Evolutionary conservation across 2,797 vertebrate genomes (phyloP).

Genomic region (Nothura maculosa): DNA sequence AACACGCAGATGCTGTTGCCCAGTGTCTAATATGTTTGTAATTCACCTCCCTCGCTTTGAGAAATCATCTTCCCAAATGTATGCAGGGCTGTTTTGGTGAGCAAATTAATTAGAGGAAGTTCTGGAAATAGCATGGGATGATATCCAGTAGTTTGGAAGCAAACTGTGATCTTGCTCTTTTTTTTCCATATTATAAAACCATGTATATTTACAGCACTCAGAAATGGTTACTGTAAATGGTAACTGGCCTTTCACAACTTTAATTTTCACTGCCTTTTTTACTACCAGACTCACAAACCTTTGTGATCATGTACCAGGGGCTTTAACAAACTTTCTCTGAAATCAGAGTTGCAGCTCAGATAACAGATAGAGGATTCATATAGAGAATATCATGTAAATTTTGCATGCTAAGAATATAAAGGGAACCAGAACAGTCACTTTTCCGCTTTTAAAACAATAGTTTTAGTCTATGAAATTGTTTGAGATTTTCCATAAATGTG

Average conservation of each 20-base stretch:
- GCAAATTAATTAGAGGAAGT: neutral
- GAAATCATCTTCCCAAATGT: neutral
- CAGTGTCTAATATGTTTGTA: neutral
- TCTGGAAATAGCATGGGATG: neutral
- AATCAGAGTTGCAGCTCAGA: neutral
- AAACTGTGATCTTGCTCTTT: neutral
- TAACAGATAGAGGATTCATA: neutral
- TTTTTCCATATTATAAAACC: neutral
- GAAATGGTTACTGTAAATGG: neutral
- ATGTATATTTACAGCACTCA: neutral
- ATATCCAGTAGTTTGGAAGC: neutral
- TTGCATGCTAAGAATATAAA: rapidly evolving
- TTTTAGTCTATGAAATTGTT: neutral
- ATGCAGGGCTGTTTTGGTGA: neutral
- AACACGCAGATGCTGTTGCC: neutral
- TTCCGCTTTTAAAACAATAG: neutral
- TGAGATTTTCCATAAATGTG: neutral
- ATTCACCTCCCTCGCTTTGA: neutral
- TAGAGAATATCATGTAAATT: neutral
- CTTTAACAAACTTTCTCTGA: neutral
- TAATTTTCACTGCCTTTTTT: neutral
- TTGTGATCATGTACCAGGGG: neutral
- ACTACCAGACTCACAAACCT: neutral
- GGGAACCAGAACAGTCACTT: neutral
- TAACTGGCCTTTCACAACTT: neutral